Percentiles rank a stretch among this genome's conserved stretches.
phyloP scores from a whole-genome alignment of 1,140 invertebrate genomes.

The Ladona fulva region DNA sequence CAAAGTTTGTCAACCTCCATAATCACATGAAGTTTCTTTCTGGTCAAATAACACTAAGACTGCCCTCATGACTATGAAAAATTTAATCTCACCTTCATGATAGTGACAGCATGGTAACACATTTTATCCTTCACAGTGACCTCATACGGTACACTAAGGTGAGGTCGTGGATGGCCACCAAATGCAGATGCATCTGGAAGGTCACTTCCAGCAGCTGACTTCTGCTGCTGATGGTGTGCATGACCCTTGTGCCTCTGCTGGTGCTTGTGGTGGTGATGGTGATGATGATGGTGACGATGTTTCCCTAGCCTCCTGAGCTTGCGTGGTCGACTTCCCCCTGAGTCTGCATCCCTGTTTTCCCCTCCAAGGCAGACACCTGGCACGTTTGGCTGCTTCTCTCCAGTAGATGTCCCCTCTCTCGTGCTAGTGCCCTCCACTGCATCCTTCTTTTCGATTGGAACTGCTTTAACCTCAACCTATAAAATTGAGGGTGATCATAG shows the following conservation, averaged over 20 bases:
- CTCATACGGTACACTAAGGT: conserved; percentile 73
- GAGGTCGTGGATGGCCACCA: conserved; percentile 58
- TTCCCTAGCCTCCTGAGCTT: not conserved
- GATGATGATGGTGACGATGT: not conserved
- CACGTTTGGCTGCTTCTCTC: not conserved
- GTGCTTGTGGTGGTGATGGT: not conserved
- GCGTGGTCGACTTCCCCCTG: not conserved
- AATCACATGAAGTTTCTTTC: no score
- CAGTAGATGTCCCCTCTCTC: not conserved
- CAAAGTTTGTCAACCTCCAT: no score
- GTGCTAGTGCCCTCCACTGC: not conserved
- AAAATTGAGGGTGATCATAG: conserved; percentile 16
- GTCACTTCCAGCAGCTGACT: conserved; percentile 40
- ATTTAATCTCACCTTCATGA: conserved; percentile 61
- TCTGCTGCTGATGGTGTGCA: conserved; percentile 31
- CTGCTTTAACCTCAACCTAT: conserved; percentile 61
- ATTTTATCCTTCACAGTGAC: conserved; percentile 83
- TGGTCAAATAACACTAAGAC: no score
- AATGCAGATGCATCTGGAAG: conserved; percentile 59
- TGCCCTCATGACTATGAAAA: no score
- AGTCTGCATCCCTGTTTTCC: not conserved
- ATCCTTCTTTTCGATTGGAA: conserved; percentile 58
- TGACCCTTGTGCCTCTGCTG: conserved; percentile 21
- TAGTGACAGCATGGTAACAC: conserved; percentile 87
- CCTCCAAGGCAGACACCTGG: not conserved